A percentile compares a stretch with the other conserved stretches of the same genome.
Conservation (phyloP, 2,113 vertebrate species). For the Poeciliopsis turrubarensis region DNA sequence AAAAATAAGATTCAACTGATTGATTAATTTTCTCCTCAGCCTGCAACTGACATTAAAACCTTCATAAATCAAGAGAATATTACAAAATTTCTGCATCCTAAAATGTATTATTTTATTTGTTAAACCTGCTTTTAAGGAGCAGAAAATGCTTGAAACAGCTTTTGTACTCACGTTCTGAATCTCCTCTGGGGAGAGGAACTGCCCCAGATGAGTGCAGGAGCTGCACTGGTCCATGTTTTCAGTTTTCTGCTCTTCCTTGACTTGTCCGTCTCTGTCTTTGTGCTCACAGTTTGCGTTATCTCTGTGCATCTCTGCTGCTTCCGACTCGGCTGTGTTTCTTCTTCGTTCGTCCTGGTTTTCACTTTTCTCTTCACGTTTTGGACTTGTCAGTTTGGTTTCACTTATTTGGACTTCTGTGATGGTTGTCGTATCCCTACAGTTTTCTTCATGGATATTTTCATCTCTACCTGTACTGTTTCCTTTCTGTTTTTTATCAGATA, state of each 20-base stretch:
- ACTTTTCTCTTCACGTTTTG: not conserved
- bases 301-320: not conserved
- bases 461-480: not conserved
- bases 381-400: not conserved
- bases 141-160: not conserved
- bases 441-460: not conserved
- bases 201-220: slow-evolving; percentile 13
- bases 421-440: not conserved
- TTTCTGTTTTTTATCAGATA: not conserved
- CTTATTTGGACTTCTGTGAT: not conserved
- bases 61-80: too few species aligned
- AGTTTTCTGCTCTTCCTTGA: not conserved
- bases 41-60: too few species aligned
- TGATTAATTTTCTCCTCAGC: too few species aligned
- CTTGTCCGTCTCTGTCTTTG: not conserved
- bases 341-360: slow-evolving; percentile 6
- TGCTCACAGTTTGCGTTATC: not conserved
- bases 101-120: too few species aligned
- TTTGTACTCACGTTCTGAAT: slow-evolving; percentile 64
- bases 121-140: not conserved
- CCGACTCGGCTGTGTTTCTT: not conserved
- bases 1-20: too few species aligned
- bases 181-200: slow-evolving; percentile 66
- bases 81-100: too few species aligned
- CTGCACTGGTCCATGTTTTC: slow-evolving; percentile 14